These are phyloP conservation scores for Anarrhichthys ocellatus DNA, from an alignment of 2,113 vertebrate genomes.

Conservation along the genomic window DNA sequence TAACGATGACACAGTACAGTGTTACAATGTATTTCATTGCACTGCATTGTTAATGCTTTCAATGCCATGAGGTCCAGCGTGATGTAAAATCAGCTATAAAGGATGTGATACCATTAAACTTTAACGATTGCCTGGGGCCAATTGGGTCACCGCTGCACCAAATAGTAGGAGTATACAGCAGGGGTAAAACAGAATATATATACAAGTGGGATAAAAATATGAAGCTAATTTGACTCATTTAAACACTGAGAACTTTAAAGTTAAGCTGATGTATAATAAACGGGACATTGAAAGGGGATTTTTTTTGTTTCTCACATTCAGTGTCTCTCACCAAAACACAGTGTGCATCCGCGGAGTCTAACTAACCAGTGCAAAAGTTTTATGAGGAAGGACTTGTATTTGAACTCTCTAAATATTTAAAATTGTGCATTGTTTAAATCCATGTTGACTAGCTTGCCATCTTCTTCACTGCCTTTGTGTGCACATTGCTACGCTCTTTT, in stretches of 20 bases:
- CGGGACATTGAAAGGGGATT: not conserved
- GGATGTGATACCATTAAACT: constrained; percentile 42
- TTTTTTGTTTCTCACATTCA: not conserved
- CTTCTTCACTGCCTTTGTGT: not conserved
- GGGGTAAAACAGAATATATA: not conserved
- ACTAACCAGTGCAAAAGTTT: not conserved
- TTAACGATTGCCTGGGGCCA: constrained; percentile 40
- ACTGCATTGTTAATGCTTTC: constrained; percentile 19
- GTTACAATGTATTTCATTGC: not conserved
- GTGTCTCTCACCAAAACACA: not conserved
- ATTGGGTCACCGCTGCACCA: constrained; percentile 19
- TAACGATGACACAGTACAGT: constrained; percentile 42
- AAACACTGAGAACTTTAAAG: not conserved
- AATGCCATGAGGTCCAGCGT: constrained; percentile 6
- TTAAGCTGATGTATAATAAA: not conserved
- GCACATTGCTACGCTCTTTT: too few relatives aligned
- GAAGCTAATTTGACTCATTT: not conserved
- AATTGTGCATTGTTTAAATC: constrained; percentile 13
- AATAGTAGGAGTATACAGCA: not conserved
- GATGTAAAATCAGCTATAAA: constrained; percentile 36
- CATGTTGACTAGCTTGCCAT: not conserved
- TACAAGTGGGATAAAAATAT: not conserved
- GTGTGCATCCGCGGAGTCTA: not conserved
- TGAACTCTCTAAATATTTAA: constrained; percentile 8
- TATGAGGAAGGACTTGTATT: constrained; percentile 1